Evolutionary conservation across 2,888 invertebrate species (phyloP), one percentile per base, ranked within the genome.

Genomic region (Adelphocoris suturalis): DNA sequence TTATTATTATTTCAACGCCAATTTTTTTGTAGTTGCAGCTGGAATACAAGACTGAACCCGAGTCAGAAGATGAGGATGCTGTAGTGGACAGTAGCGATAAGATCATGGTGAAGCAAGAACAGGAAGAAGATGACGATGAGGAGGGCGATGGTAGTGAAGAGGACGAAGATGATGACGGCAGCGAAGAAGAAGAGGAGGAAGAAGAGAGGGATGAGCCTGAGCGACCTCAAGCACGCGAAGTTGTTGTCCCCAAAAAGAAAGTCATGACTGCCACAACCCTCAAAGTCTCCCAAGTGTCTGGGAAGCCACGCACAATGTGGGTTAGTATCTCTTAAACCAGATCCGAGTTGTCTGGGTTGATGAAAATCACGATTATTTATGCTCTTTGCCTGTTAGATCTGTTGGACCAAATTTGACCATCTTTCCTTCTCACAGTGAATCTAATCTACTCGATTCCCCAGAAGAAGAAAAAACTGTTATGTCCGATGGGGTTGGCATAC

Each of bases 141-240:
- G 78, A 90, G 14, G 88, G 88, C 19, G 90, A 90, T n/a, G 80
- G 28, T 3, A 81, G 61, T 0, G 86, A 90, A 55, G 89, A 82
- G 1, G 86, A 89, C 19, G 88, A 85, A 28, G 86, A 90, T 4
- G 78, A 75, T 0, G 93, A 96, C 91, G 95, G 94, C 84, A 92
- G 92, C 28, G 93, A 92, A 90, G 94, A 94, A 91, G 91, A 93
- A n/a, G 94, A 94, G 93, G 93, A 94, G 91, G 94, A 94, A 48
- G 86, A 90, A 16, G 90, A 86, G 16, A 81, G 86, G 28, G 52
- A 46, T 19, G 86, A 68, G 57, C 68, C 55, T 16, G 89, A 86
- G 11, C 27, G n/a, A 23, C 57, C 23, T 7, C 46, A 37, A 14
- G 78, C 46, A 0, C 78, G 47, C 4, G 48, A 28, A n/a, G 46